Evolutionary conservation across 1,140 invertebrate species (phyloP), one percentile per base, ranked within the genome.

Genomic region (Neodiprion lecontei): DNA sequence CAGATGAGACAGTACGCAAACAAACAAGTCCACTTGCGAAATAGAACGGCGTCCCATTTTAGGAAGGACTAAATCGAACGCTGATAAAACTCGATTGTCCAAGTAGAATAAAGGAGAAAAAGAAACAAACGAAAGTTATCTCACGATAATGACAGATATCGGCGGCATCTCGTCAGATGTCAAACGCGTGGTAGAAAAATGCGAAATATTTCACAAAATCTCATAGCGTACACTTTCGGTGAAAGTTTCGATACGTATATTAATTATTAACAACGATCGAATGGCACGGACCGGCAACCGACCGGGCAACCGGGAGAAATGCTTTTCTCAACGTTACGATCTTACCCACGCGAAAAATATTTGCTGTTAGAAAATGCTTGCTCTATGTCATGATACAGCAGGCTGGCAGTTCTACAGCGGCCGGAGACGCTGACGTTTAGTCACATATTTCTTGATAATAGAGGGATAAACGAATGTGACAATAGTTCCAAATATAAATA

Each of bases 1-100:
- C 83, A 82, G 82, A 81, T 80, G 79, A 82, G 80, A 79, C 77
- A 75, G 77, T 78, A 79, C 76, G 78, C 81, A 79, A 83, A 82
- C 79, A 83, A 83, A 80, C 80, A 80, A 78, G 75, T 23, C 76
- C 28, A 78, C 73, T 76, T 77, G 81, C 76, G 75, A 82, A 80
- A 77, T 76, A 69, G 74, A 77, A 72, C 75, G 74, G 70, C 67
- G 68, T 70, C 49, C 68, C 67, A 61, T 61, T 61, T 17, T 14
- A 61, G 28, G 11, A 9, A 61, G 53, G n/a, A 40, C 53, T 61
- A 2, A 7, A 17, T 61, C 7, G 53, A 61, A 40, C 28, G 28
- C 28, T 40, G 28, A 40, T 40, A 40, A 3, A 2, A 40, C 28
- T 3, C 28, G 28, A 40, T 40, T 40, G 28, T 40, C 28, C 2